Percentiles rank a stretch among this genome's conserved stretches.
Evolutionary conservation across 30 jellyfish, hydroid and myxozoan genomes (phyloP).

Genomic region (Mastigias papua): DNA sequence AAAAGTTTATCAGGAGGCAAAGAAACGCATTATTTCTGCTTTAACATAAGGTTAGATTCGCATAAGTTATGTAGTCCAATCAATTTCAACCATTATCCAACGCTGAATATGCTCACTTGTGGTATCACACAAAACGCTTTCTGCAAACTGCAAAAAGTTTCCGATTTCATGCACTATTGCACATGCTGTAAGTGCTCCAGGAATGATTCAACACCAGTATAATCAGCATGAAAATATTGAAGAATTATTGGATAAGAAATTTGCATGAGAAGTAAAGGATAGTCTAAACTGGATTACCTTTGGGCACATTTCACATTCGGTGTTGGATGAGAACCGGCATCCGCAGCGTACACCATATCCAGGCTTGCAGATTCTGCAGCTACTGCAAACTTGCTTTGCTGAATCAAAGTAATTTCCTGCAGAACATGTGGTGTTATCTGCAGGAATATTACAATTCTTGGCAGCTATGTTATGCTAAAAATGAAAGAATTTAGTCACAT

Average conservation of each 20-base stretch:
- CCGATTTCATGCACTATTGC: no score
- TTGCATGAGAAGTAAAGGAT: not conserved
- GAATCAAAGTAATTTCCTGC: not conserved
- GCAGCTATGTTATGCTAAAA: not conserved
- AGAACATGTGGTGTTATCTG: not conserved
- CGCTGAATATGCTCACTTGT: no score
- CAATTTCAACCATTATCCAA: no score
- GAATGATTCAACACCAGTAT: no score
- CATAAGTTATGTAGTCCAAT: no score
- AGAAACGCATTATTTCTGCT: no score
- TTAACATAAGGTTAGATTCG: no score
- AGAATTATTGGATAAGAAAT: not conserved
- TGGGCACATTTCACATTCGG: conserved; percentile 17
- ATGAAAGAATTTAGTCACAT: not conserved
- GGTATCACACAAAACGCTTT: no score
- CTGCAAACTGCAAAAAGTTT: no score
- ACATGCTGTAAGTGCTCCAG: no score
- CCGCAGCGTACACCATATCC: conserved; percentile 26
- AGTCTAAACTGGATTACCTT: not conserved
- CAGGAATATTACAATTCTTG: not conserved
- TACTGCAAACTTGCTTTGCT: not conserved
- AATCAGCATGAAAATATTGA: not conserved
- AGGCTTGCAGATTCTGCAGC: conserved; percentile 6
- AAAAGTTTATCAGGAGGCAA: no score
- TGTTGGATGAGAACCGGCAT: not conserved